Percentiles rank a stretch among this genome's conserved stretches.
These are phyloP conservation scores for Mesochorus sp. DNA, from an alignment of 2,888 invertebrate genomes.

Conservation along the genomic window DNA sequence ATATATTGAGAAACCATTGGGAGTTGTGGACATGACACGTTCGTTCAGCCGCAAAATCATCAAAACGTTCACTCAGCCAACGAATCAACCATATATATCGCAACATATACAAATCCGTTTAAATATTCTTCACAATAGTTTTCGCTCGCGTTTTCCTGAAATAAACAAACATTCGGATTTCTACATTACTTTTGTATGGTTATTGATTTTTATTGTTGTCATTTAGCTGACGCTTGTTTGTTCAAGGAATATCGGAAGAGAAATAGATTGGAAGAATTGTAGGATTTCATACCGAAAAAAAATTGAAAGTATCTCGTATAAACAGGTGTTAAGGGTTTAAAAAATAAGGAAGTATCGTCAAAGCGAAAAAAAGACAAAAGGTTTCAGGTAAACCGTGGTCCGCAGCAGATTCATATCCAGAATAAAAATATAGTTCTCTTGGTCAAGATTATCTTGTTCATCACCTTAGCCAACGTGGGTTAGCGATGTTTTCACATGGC, in stretches of 20 bases:
- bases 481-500: not conserved
- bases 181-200: not conserved
- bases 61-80: conserved; percentile 48
- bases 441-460: not conserved
- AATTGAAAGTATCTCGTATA: not conserved
- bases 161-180: conserved; percentile 43
- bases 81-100: conserved; percentile 1
- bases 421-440: too few relatives aligned
- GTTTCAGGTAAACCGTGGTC: not conserved
- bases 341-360: too few relatives aligned
- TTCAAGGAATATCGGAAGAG: not conserved
- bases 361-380: not conserved
- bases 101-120: not conserved
- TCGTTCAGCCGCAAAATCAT: conserved; percentile 57
- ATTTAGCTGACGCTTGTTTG: conserved; percentile 13
- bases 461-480: not conserved
- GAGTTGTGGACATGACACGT: conserved; percentile 40
- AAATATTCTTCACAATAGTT: not conserved
- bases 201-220: conserved; percentile 33
- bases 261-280: not conserved
- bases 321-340: not conserved
- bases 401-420: not conserved
- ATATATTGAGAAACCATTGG: conserved; percentile 14
- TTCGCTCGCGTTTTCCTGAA: conserved; percentile 25
- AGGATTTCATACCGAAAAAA: not conserved